A percentile compares a stretch with the other conserved stretches of the same genome.
Conservation (phyloP, 2,797 vertebrate species). For the Notolepis coatsorum region DNA sequence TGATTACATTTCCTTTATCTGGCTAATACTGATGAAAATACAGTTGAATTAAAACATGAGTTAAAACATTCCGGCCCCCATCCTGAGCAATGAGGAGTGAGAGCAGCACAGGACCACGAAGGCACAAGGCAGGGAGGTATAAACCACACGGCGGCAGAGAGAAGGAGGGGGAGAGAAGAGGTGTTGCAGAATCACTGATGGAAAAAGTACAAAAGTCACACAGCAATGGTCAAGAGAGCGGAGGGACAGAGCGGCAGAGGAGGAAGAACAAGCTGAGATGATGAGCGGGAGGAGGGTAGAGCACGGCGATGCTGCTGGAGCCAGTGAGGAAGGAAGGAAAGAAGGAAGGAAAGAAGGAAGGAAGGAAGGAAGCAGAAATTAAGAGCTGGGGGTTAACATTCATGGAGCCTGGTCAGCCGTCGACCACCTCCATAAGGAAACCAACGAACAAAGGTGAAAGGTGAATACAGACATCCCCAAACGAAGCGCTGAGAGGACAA, state of each 20-base stretch:
- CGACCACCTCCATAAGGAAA: constrained; percentile 28
- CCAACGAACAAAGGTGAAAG: constrained; percentile 16
- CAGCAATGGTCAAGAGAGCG: constrained; percentile 63
- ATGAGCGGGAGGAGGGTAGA: constrained; percentile 55
- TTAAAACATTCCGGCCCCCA: constrained; percentile 51
- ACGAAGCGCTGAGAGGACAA: constrained; percentile 36
- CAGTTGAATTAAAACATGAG: constrained; percentile 53
- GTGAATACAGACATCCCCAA: constrained; percentile 41
- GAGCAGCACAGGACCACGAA: constrained; percentile 53
- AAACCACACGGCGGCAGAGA: constrained; percentile 49
- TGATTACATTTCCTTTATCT: constrained; percentile 59
- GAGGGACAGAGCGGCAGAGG: constrained; percentile 61
- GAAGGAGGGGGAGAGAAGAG: constrained; percentile 38
- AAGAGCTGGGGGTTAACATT: constrained; percentile 75
- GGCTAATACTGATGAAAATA: constrained; percentile 59
- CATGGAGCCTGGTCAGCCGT: constrained; percentile 40
- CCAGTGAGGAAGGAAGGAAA: constrained; percentile 64
- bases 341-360: constrained; percentile 34
- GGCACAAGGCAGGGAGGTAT: constrained; percentile 60
- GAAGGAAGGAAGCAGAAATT: constrained; percentile 41
- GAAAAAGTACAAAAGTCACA: constrained; percentile 71
- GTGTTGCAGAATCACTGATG: constrained; percentile 71
- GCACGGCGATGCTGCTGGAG: constrained; percentile 69
- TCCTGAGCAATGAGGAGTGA: constrained; percentile 41
- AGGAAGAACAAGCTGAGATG: constrained; percentile 70